Base-by-base conservation (phyloP, 1,140 invertebrate genomes). In the Caenorhabditis brenneri region DNA sequence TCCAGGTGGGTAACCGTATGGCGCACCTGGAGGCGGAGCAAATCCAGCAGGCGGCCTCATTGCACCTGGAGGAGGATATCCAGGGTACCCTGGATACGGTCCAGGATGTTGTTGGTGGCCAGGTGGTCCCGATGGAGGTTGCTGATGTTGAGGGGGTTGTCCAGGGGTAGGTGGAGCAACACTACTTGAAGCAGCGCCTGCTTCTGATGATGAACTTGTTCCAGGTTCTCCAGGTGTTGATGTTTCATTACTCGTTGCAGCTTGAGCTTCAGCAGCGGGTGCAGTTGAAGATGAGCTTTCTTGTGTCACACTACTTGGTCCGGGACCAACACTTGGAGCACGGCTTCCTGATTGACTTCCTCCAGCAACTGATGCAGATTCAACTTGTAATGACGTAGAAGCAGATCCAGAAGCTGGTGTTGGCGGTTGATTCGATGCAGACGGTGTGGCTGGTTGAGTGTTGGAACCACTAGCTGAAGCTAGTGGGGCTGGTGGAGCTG, bases 381-480 rank as follows among this genome's bases (percentile, higher is more conserved):
- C 65, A 10, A 74, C 65, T 39, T 74, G 65, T 22, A 74, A 42
- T 22, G 53, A 27, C 1, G 65, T 10, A 1, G 65, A 42, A 15
- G 81, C 27, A 16, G 84, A 7, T 15, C 69, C 46, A 42, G 48
- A 53, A 27, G 80, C 39, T 31, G 80, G 60, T 15, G 84, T 46
- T 48, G 85, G 29, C 33, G 46, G 69, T 12, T 81, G 55, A 39
- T 53, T 58, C 29, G 84, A 46, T 55, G 80, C 79, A n/a, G 79
- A 58, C 31, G 79, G 48, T 82, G 87, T 53, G 53, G 83, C 49
- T 88, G 87, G 53, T 83, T 80, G 60, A 36, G 51, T 65, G 36
- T 39, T 36, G 42, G 86, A n/a, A 33, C 79, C 53, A 69, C 79
- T 80, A 33, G 46, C 29, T 82, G 58, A 74, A 53, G 65, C 7